phyloP scores from a whole-genome alignment of 2,888 invertebrate genomes.

The Melitaea athalia region DNA sequence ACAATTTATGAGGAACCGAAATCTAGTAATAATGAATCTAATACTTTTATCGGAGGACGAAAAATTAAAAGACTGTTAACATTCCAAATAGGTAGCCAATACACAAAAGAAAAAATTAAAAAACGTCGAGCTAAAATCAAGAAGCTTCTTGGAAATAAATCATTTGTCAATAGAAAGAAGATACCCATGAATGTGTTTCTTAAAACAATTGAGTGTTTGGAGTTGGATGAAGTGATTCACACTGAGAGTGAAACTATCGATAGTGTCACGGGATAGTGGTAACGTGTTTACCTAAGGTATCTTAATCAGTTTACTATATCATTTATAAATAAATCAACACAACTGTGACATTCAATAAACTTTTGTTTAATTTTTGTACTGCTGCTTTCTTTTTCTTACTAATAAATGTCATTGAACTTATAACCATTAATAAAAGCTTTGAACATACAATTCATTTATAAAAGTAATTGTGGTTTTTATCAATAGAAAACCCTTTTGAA shows the following conservation, averaged over 20 bases:
- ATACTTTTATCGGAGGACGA: conserved; percentile 74
- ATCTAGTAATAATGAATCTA: conserved; percentile 63
- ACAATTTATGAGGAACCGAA: conserved; percentile 85
- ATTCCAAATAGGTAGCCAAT: conserved; percentile 76
- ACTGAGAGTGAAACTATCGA: conserved; percentile 52
- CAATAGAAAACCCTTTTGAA: no score
- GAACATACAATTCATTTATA: neutral
- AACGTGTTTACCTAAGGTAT: conserved; percentile 52
- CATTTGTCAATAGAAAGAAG: conserved; percentile 75
- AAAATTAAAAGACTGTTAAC: conserved; percentile 83
- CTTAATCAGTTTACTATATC: conserved; percentile 26
- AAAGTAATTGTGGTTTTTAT: no score
- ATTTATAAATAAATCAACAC: conserved; percentile 7
- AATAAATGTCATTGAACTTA: neutral
- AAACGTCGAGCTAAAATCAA: conserved; percentile 83
- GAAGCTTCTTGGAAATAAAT: conserved; percentile 77
- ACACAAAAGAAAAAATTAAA: conserved; percentile 81
- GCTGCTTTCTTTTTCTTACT: neutral
- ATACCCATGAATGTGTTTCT: conserved; percentile 82
- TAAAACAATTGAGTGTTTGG: conserved; percentile 78
- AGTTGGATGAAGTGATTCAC: conserved; percentile 69
- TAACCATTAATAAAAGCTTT: neutral
- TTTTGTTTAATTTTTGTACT: conserved; percentile 1
- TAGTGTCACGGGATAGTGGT: conserved; percentile 31
- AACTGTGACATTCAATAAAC: conserved; percentile 22